Conservation (phyloP, 2,888 invertebrate genomes). For the Drosophila peninsularis region DNA sequence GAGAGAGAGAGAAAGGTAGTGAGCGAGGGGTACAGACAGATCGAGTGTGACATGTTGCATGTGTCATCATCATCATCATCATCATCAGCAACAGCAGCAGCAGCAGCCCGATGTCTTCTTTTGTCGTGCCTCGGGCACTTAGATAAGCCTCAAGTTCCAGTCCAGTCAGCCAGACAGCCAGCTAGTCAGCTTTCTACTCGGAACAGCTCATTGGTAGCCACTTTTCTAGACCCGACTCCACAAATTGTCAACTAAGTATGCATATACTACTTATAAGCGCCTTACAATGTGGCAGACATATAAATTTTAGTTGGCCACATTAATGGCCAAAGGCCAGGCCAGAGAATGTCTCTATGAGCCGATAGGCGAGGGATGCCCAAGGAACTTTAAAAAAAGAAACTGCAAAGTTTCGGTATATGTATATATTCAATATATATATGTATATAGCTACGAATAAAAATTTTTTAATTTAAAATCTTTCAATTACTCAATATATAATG, state of each 20-base stretch:
- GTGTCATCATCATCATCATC: constrained; percentile 69
- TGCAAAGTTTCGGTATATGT: too few relatives aligned
- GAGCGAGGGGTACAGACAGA: constrained; percentile 5
- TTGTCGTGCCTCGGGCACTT: constrained; percentile 74
- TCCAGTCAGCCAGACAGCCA: constrained; percentile 17
- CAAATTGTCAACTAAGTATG: constrained; percentile 76
- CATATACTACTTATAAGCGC: constrained; percentile 68
- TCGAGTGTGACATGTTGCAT: constrained; percentile 59
- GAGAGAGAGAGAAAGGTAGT: constrained; percentile 4
- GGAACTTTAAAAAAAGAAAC: neutral
- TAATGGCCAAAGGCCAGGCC: constrained; percentile 49
- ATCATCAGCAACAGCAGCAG: constrained; percentile 37
- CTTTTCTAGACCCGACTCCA: constrained; percentile 32
- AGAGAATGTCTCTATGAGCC: constrained; percentile 34
- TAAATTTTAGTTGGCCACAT: constrained; percentile 65
- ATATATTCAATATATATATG: too few relatives aligned
- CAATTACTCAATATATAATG: too few relatives aligned
- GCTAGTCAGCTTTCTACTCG: constrained; percentile 22
- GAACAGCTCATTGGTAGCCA: constrained; percentile 18
- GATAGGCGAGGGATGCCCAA: constrained; percentile 26
- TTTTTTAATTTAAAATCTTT: too few relatives aligned
- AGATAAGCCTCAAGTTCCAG: constrained; percentile 59
- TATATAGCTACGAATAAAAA: too few relatives aligned
- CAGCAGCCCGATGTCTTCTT: constrained; percentile 50
- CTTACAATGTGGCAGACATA: constrained; percentile 67